Conservation (phyloP, 2,113 vertebrate genomes). For the Solea solea region DNA sequence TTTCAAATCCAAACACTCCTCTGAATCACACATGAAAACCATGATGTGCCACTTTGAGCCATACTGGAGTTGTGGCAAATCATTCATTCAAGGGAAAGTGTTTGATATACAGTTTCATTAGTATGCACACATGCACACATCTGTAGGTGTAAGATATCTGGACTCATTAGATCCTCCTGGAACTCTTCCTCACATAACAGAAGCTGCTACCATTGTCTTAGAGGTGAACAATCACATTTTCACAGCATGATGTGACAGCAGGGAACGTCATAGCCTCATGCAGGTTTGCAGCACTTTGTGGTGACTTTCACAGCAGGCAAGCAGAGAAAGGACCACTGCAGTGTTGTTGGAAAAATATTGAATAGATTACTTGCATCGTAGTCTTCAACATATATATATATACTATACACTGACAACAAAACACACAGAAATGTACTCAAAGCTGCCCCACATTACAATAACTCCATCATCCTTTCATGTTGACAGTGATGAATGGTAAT, state of each 20-base stretch:
- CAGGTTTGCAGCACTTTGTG: not conserved
- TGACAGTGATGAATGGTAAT: too few relatives aligned
- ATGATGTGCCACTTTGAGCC: not conserved
- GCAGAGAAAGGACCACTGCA: not conserved
- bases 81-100: not conserved
- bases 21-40: not conserved
- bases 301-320: not conserved
- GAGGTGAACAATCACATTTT: not conserved
- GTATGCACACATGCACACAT: not conserved
- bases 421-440: too few relatives aligned
- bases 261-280: not conserved
- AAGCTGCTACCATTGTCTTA: not conserved
- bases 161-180: not conserved
- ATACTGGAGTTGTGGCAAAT: not conserved
- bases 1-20: not conserved
- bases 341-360: not conserved
- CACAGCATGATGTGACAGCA: not conserved
- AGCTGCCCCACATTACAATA: too few relatives aligned
- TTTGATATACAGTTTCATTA: not conserved
- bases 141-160: conserved; percentile 2
- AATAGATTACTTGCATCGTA: too few relatives aligned
- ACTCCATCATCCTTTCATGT: too few relatives aligned
- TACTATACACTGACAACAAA: too few relatives aligned
- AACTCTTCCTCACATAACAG: not conserved
- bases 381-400: too few relatives aligned